phyloP scores from a whole-genome alignment of 2,888 invertebrate species.

The Platypus cylindrus region DNA sequence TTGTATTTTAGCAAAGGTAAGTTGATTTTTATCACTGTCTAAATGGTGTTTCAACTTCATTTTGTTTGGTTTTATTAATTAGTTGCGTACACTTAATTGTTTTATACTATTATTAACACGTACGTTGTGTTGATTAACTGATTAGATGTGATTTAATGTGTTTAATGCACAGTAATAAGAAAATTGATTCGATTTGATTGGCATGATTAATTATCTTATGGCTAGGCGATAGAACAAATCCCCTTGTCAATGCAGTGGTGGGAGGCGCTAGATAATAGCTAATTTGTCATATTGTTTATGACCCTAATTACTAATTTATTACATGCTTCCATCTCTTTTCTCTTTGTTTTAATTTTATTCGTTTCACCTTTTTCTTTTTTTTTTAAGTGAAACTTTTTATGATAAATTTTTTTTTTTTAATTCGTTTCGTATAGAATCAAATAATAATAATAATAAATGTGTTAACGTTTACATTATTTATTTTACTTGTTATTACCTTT shows the following conservation, averaged over 20 bases:
- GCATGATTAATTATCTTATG: slow-evolving; percentile 31
- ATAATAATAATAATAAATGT: too few relatives aligned
- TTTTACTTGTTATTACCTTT: slow-evolving; percentile 5
- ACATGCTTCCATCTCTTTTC: slow-evolving; percentile 11
- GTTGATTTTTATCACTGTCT: slow-evolving; percentile 20
- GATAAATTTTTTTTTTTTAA: not conserved
- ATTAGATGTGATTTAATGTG: too few relatives aligned
- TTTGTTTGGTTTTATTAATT: too few relatives aligned
- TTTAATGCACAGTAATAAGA: too few relatives aligned
- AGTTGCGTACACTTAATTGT: too few relatives aligned
- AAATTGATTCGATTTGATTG: too few relatives aligned
- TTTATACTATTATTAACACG: too few relatives aligned
- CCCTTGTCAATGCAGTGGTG: too few relatives aligned
- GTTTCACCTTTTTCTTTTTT: slow-evolving; percentile 3
- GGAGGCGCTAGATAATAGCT: slow-evolving; percentile 26
- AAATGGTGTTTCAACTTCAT: too few relatives aligned
- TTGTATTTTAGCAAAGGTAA: slow-evolving; percentile 26
- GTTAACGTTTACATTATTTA: not conserved
- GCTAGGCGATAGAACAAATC: too few relatives aligned
- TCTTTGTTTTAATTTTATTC: slow-evolving; percentile 8
- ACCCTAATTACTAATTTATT: slow-evolving; percentile 19
- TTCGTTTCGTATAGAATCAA: too few relatives aligned
- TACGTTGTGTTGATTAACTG: slow-evolving; percentile 23
- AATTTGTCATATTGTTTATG: slow-evolving; percentile 28
- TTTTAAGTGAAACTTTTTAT: not conserved